Evolutionary conservation across 2,797 vertebrate genomes (phyloP).

Genomic region (Hydrophis major): DNA sequence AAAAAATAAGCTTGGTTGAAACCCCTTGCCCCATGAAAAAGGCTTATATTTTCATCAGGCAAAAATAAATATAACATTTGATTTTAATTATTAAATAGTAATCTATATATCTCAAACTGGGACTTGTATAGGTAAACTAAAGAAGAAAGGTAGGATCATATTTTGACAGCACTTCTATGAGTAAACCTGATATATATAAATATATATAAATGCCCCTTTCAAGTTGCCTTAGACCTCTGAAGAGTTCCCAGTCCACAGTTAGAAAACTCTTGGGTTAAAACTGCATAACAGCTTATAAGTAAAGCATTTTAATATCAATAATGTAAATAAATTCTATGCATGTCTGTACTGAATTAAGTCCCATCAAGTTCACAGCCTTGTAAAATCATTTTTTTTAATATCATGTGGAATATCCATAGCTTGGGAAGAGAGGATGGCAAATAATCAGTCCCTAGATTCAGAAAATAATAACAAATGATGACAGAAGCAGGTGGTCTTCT

Average conservation of each 20-base stretch:
- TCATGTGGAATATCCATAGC: not conserved
- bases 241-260: not conserved
- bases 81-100: not conserved
- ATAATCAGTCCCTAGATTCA: not conserved
- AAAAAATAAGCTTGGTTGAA: not conserved
- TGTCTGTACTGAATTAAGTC: not conserved
- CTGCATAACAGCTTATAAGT: not conserved
- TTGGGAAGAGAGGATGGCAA: not conserved
- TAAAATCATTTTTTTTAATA: not conserved
- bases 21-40: not conserved
- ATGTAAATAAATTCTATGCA: not conserved
- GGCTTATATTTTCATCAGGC: not conserved
- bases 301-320: not conserved
- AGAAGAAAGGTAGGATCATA: not conserved
- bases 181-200: too few relatives aligned
- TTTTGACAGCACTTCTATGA: too few relatives aligned
- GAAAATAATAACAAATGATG: not conserved
- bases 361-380: not conserved
- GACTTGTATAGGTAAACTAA: not conserved
- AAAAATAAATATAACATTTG: not conserved
- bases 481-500: not conserved
- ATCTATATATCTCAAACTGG: not conserved
- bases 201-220: too few relatives aligned
- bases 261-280: not conserved
- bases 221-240: not conserved